These are phyloP conservation scores for Macrobrachium rosenbergii DNA, from an alignment of 1,140 invertebrate species.

Conservation along the genomic window DNA sequence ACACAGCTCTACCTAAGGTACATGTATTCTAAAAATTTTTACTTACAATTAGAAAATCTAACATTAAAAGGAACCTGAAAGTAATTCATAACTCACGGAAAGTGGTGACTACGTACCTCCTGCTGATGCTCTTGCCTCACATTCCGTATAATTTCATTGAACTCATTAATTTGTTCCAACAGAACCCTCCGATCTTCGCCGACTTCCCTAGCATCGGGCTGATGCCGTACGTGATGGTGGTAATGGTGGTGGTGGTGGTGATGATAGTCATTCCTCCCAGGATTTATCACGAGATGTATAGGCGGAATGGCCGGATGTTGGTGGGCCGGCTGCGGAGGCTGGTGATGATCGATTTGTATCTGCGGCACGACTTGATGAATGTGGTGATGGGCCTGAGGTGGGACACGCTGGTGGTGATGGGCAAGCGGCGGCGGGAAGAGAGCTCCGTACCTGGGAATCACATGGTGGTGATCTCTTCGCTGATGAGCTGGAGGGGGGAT, in stretches of 20 bases:
- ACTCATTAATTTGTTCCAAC: conserved; percentile 4
- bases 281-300: background rate
- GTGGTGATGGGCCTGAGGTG: background rate
- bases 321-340: background rate
- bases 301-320: background rate
- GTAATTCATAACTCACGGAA: too few relatives aligned
- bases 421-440: background rate
- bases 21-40: too few relatives aligned
- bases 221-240: background rate
- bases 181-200: background rate
- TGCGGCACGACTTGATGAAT: background rate
- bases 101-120: too few relatives aligned
- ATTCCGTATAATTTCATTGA: background rate
- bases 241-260: background rate
- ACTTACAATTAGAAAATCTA: too few relatives aligned
- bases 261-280: background rate
- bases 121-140: background rate
- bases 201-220: background rate
- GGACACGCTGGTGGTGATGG: conserved; percentile 3
- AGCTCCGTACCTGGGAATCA: background rate
- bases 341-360: background rate
- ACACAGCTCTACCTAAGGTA: too few relatives aligned
- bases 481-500: background rate
- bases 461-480: background rate
- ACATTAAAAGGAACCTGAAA: too few relatives aligned